phyloP scores from a whole-genome alignment of 2,888 invertebrate species.

The Ormyrus pomaceus region DNA sequence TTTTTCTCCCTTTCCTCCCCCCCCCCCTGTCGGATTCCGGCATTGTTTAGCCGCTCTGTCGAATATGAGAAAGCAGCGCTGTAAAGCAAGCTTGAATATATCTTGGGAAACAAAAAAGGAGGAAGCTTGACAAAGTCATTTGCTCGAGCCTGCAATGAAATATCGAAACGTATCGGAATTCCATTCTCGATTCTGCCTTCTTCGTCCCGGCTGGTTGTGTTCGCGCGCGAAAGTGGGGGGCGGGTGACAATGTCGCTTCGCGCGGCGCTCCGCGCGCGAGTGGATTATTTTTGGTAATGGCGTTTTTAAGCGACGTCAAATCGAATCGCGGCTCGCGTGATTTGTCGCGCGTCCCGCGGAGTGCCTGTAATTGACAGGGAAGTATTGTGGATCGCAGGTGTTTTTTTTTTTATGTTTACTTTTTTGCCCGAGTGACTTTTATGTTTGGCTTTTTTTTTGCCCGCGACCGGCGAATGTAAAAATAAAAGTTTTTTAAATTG shows the following conservation, averaged over 20 bases:
- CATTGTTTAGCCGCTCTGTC: constrained; percentile 42
- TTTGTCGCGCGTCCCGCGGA: background rate
- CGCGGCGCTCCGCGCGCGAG: background rate
- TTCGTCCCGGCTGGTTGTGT: background rate
- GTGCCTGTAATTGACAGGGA: background rate
- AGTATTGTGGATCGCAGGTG: background rate
- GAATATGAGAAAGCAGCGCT: constrained; percentile 18
- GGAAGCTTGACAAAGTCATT: constrained; percentile 22
- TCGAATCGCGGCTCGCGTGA: background rate
- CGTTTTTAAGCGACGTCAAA: constrained; percentile 23
- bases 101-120: background rate
- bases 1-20: background rate
- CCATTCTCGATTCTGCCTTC: background rate
- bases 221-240: too few species aligned
- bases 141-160: constrained; percentile 15
- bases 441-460: too few species aligned
- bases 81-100: too few species aligned
- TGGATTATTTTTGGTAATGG: constrained; percentile 19
- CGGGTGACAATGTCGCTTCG: background rate
- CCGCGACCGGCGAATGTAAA: too few species aligned
- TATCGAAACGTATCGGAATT: background rate
- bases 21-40: background rate
- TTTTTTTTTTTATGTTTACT: too few species aligned
- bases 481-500: too few species aligned
- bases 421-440: too few species aligned